Conservation (phyloP, 2,113 vertebrate species). For the Strix uralensis region DNA sequence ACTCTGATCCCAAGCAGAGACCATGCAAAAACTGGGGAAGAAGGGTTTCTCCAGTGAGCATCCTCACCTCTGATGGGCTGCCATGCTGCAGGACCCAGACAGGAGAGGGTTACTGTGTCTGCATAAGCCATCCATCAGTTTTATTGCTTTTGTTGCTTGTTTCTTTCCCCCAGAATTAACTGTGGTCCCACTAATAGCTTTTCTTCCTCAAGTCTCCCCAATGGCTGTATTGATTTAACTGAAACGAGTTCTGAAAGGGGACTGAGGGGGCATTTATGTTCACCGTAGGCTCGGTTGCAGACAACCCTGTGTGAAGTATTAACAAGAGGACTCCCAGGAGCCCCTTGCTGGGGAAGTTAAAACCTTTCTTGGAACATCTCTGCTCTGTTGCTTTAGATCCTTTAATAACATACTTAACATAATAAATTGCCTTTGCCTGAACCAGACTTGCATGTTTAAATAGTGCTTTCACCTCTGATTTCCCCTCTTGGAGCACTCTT, state of each 20-base stretch:
- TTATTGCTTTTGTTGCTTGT: constrained; percentile 53
- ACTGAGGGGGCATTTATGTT: constrained; percentile 20
- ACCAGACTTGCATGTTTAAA: background rate
- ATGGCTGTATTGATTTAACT: constrained; percentile 32
- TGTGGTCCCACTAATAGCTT: constrained; percentile 42
- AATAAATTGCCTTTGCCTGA: constrained; percentile 36
- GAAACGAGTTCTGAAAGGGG: background rate
- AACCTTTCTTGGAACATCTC: constrained; percentile 28
- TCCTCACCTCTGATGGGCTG: background rate
- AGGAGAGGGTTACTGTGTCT: background rate
- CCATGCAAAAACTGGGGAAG: background rate
- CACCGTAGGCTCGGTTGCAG: background rate
- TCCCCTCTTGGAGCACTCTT: background rate
- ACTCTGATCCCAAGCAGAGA: background rate
- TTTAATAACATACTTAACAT: constrained; percentile 43
- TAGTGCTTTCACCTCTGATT: background rate
- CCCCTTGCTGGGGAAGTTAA: constrained; percentile 11
- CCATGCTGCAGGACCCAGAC: background rate
- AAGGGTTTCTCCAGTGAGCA: background rate
- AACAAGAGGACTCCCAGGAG: constrained; percentile 45
- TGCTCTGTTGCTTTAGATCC: constrained; percentile 36
- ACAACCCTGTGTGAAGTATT: background rate
- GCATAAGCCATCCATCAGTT: constrained; percentile 37
- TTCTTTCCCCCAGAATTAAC: constrained; percentile 58
- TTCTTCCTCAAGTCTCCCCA: constrained; percentile 14